A percentile compares a stretch with the other conserved stretches of the same genome.
These are phyloP conservation scores for Gonocerus acuteangulatus DNA, from an alignment of 2,888 invertebrate species.

Conservation along the genomic window DNA sequence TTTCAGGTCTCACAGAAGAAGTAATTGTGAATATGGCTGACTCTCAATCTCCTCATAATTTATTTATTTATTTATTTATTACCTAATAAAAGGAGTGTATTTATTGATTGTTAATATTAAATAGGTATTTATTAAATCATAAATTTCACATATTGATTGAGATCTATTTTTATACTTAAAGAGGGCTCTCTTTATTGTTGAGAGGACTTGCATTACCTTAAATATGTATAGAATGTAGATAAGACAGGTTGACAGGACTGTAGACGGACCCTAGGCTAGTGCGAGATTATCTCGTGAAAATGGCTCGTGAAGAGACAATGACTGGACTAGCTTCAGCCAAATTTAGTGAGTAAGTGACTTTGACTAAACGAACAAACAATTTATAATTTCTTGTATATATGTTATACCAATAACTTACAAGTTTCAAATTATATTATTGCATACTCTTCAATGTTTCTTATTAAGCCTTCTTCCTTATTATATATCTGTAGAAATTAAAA, in stretches of 20 bases:
- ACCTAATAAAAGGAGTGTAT: too few species aligned
- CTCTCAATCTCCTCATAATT: conserved; percentile 13
- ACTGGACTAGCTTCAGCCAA: conserved; percentile 10
- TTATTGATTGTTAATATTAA: too few species aligned
- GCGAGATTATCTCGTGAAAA: conserved; percentile 16
- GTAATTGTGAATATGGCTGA: neutral
- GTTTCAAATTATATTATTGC: too few species aligned
- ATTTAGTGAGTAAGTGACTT: conserved; percentile 4
- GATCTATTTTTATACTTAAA: too few species aligned
- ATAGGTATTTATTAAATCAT: too few species aligned
- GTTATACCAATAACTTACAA: too few species aligned
- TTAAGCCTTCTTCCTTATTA: too few species aligned
- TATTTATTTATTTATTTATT: conserved; percentile 10
- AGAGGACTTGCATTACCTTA: neutral
- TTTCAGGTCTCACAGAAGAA: conserved; percentile 4
- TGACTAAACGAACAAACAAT: too few species aligned
- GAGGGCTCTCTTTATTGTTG: neutral
- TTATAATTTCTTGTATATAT: too few species aligned
- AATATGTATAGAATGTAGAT: neutral
- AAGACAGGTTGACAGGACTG: neutral
- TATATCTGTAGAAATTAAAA: too few species aligned
- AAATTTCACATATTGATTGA: too few species aligned
- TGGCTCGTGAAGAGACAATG: conserved; percentile 23
- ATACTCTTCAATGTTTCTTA: too few species aligned
- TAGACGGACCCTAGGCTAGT: conserved; percentile 15